Evolutionary conservation across 53 echinoderm and acorn worm species (phyloP), one percentile per base, ranked within the genome.

Genomic region (Echinometra lucunter): DNA sequence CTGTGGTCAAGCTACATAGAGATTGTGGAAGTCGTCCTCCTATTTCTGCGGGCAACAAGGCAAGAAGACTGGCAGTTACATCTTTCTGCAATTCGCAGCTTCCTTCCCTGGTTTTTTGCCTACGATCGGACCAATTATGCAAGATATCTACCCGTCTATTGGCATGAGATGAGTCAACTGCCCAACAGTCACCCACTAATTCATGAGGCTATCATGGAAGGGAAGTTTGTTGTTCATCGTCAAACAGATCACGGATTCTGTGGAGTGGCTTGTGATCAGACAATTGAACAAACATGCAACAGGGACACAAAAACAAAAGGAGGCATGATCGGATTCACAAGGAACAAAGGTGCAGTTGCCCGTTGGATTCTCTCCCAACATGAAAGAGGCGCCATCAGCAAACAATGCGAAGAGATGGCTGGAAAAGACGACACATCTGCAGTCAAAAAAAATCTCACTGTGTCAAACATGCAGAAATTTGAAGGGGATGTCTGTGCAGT

Each of bases 61-160:
- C 75, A 89, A 66, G 95, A 95, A 42, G 81, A 97, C 55, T 97
- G 96, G 97, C 34, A 91, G 37, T 91, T 97, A 25, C 97, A 96
- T 58, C 94, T 96, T 17, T 96, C 96, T 40, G 38, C 81, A 38
- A 83, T 96, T 35, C 94, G 96, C 42, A 88, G 78, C 63, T 89
- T 97, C 60, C 92, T 97, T 35, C 96, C 96, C 67, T 97, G 96
- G 96, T 95, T 96, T 30, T 97, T 97, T 94, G 96, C 97, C n/a
- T 97, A 97, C 89, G 94, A 97, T 66, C 74, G 96, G 15, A 95
- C 81, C 10, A 96, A 96, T 81, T 96, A 96, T 75, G 91, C 96
- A 1, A 53, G 96, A 45, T 96, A 96, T 58, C 91, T 96, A 28
- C 88, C 96, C 37, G 91, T 74, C 19, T 96, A 95, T 75, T 96